Evolutionary conservation across 2,888 invertebrate species (phyloP).

Genomic region (Macrosiphum euphorbiae): DNA sequence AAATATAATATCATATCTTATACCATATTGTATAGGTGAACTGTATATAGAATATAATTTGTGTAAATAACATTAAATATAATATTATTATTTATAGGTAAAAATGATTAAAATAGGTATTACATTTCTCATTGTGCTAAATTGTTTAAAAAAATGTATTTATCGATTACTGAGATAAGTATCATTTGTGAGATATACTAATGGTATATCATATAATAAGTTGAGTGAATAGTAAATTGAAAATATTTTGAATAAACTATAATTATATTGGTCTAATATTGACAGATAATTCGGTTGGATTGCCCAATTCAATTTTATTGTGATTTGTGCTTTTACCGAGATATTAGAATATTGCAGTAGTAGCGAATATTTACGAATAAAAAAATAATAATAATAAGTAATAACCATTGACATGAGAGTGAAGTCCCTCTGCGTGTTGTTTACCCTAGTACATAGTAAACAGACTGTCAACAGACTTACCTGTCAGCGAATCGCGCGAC

Average conservation of each 20-base stretch:
- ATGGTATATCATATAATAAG: background rate
- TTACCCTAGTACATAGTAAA: background rate
- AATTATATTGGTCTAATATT: background rate
- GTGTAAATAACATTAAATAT: background rate
- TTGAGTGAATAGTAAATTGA: background rate
- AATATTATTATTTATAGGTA: background rate
- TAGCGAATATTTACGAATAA: background rate
- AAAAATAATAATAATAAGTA: conserved; percentile 27
- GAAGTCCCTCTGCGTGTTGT: conserved; percentile 32
- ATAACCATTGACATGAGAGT: conserved; percentile 16
- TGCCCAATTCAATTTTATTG: background rate
- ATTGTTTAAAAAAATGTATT: background rate
- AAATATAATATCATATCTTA: too few relatives aligned
- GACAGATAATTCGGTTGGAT: background rate
- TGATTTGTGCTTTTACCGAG: background rate
- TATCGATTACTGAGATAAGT: background rate
- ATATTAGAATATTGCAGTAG: background rate
- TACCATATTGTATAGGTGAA: background rate
- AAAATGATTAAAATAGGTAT: background rate
- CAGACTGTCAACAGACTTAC: conserved; percentile 51
- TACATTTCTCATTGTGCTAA: background rate
- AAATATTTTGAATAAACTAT: background rate
- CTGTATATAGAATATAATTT: background rate
- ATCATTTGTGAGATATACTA: background rate
- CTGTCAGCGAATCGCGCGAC: conserved; percentile 53